A percentile compares a stretch with the other conserved stretches of the same genome.
phyloP scores from a whole-genome alignment of 2,888 invertebrate genomes.

The Pandemis corylana region DNA sequence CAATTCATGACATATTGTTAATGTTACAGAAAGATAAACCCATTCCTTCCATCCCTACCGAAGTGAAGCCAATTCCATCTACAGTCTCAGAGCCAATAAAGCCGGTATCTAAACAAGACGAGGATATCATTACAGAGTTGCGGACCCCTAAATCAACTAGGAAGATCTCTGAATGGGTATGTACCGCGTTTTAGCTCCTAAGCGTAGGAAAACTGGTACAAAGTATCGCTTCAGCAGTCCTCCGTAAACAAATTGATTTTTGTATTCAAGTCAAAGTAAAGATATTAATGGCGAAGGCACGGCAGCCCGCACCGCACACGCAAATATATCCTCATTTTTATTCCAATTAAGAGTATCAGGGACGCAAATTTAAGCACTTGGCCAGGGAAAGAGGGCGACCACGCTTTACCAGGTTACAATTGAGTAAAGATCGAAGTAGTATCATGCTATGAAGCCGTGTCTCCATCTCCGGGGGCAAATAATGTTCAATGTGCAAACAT shows the following conservation, averaged over 20 bases:
- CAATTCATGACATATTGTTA: background rate
- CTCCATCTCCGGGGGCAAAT: background rate
- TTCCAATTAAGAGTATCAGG: background rate
- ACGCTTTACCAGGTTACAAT: background rate
- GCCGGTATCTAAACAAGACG: constrained; percentile 50
- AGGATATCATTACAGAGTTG: constrained; percentile 65
- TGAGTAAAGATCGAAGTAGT: background rate
- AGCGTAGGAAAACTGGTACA: background rate
- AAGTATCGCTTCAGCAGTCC: background rate
- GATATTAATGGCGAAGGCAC: constrained; percentile 45
- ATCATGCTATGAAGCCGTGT: background rate
- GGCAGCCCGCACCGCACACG: constrained; percentile 67
- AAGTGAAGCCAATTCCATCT: constrained; percentile 48
- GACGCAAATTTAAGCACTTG: background rate
- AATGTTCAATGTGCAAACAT: background rate
- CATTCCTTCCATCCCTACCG: constrained; percentile 50
- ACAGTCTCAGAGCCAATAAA: constrained; percentile 45
- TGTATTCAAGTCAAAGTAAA: background rate
- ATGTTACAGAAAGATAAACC: constrained; percentile 45
- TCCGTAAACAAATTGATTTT: background rate
- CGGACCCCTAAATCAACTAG: constrained; percentile 58
- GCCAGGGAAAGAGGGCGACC: background rate
- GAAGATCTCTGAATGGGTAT: constrained; percentile 69
- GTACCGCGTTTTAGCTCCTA: constrained; percentile 29
- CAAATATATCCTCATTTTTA: background rate